Evolutionary conservation across 2,113 vertebrate genomes (phyloP).

Genomic region (Salminus brasiliensis): DNA sequence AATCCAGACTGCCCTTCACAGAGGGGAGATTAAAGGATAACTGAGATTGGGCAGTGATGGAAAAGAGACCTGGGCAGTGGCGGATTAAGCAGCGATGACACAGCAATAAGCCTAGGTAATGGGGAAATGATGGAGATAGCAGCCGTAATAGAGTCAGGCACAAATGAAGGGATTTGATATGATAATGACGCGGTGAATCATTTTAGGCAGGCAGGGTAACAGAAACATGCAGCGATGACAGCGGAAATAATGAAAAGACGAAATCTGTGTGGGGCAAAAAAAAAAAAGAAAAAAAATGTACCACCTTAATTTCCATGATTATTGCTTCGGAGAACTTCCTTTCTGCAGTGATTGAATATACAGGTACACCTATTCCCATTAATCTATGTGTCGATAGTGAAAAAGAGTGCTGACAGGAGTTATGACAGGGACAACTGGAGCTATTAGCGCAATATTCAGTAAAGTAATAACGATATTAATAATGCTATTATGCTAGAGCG

Average conservation of each 20-base stretch:
- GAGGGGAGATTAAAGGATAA: constrained; percentile 13
- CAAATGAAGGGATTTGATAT: constrained; percentile 1
- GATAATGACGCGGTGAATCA: constrained; percentile 16
- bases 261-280: neutral
- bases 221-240: neutral
- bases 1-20: constrained; percentile 18
- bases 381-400: neutral
- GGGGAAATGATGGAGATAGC: constrained; percentile 5
- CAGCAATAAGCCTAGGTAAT: constrained; percentile 22
- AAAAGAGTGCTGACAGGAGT: constrained; percentile 39
- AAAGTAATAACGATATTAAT: constrained; percentile 30
- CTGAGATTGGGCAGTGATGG: neutral
- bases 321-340: neutral
- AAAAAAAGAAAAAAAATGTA: neutral
- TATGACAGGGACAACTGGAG: constrained; percentile 19
- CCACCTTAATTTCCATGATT: neutral
- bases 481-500: neutral
- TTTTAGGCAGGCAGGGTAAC: neutral
- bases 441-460: constrained; percentile 16
- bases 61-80: neutral
- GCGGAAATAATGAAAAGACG: neutral
- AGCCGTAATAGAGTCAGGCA: neutral
- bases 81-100: constrained; percentile 15
- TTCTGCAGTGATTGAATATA: neutral
- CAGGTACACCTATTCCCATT: constrained; percentile 19